Base-by-base conservation (phyloP, 2,113 vertebrate species). In the Sinosuthora webbiana region DNA sequence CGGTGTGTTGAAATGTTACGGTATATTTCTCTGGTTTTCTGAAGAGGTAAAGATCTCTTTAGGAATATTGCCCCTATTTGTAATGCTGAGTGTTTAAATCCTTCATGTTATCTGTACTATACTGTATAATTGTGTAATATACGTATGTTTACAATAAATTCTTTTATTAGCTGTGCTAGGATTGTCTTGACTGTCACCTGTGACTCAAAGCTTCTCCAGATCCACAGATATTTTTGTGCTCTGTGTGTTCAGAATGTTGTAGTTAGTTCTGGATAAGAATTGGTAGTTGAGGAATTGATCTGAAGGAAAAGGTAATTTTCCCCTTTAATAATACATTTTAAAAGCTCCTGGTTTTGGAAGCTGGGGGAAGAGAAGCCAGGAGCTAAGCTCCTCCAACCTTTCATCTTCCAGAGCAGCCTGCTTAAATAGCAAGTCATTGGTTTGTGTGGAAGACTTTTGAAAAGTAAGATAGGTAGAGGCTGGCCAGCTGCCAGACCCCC, bases 111-210 rank as follows among this genome's bases (percentile, higher is more conserved):
- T 78, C 95, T 98, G 96, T 97, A 97, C 95, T 88, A 97, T 97
- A 97, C 93, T 95, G 90, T 98, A 97, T 97, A 97, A 95, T 95
- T 94, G 90, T 98, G 90, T 98, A 97, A 97, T 92, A 98, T 93
- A 97, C 78, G 25, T 97, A 93, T 75, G 95, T 96, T 97, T 96
- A 94, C 96, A 98, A 97, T 98, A 98, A 98, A 98, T 92, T 83
- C 93, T 97, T 97, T 97, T 95, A 96, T 96, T 98, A 97, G 95
- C 94, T 94, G 92, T 92, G 92, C 74, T 87, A 55, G 47, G 76
- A 16, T 94, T 92, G 90, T 90, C 68, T 91, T 82, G 81, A 64
- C 49, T 94, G 57, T 70, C 44, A 71, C 62, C 5, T 82, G 42
- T 84, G n/a, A 33, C 60, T 85, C 16, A 15, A 1, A 65, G 22